Conservation (phyloP, 2,797 vertebrate genomes). For the Falco novaeseelandiae region DNA sequence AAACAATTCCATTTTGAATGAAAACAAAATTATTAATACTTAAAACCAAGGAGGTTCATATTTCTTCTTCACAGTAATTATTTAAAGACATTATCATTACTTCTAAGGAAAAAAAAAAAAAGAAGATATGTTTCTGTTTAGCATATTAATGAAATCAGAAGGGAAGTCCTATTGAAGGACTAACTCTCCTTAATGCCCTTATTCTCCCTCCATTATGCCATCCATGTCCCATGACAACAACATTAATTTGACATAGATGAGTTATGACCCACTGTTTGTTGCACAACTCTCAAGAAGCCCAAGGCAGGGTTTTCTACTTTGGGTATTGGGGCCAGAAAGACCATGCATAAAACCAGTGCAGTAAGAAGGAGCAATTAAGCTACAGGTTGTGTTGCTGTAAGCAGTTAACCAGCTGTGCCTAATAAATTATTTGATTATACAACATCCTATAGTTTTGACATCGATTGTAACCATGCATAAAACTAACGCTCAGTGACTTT, state of each 20-base stretch:
- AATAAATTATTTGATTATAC: constrained; percentile 79
- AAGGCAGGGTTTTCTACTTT: constrained; percentile 73
- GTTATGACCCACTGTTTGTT: constrained; percentile 83
- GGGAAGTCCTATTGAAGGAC: constrained; percentile 75
- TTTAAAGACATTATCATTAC: not conserved
- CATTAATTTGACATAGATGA: constrained; percentile 88
- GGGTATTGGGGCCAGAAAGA: constrained; percentile 72
- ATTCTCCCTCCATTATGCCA: constrained; percentile 76
- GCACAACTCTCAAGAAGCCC: constrained; percentile 64
- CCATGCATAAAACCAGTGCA: constrained; percentile 61
- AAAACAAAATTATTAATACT: not conserved
- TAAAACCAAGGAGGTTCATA: not conserved
- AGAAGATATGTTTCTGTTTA: not conserved
- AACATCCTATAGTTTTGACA: constrained; percentile 48
- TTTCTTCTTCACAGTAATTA: not conserved
- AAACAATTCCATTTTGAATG: not conserved
- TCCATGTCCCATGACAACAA: constrained; percentile 84
- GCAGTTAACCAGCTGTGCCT: constrained; percentile 75
- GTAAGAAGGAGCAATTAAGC: constrained; percentile 79
- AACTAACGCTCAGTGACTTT: constrained; percentile 22
- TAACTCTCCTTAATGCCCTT: constrained; percentile 79
- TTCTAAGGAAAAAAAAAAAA: not conserved
- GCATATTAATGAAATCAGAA: constrained; percentile 34
- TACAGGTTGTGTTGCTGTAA: constrained; percentile 79
- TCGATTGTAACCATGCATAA: constrained; percentile 49